Evolutionary conservation across 2,113 vertebrate genomes (phyloP).

Genomic region (Corythornis vintsioides): DNA sequence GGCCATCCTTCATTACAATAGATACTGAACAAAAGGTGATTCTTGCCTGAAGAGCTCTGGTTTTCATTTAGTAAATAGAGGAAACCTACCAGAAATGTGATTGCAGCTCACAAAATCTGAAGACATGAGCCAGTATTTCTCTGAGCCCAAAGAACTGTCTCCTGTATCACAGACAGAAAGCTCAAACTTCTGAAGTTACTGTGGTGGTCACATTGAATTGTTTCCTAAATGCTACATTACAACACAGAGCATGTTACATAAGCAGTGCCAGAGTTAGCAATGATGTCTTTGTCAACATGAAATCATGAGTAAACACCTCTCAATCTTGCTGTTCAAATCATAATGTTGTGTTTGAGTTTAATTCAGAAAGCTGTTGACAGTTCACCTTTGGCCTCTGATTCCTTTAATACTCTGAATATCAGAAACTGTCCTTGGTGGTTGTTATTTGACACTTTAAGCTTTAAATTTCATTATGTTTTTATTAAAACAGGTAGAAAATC

Average conservation of each 20-base stretch:
- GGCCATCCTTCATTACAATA: background rate
- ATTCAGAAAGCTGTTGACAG: background rate
- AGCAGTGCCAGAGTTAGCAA: background rate
- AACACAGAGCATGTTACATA: background rate
- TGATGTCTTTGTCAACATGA: background rate
- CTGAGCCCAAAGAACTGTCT: background rate
- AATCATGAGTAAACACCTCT: background rate
- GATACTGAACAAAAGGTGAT: background rate
- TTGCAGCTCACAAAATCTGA: background rate
- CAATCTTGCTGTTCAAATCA: background rate
- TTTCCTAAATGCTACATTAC: background rate
- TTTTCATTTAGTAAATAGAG: background rate
- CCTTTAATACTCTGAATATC: background rate
- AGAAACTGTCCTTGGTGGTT: accelerated
- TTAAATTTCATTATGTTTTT: constrained; percentile 17
- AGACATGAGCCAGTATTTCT: background rate
- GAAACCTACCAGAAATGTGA: background rate
- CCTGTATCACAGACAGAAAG: background rate
- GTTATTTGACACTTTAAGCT: background rate
- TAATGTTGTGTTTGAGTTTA: background rate
- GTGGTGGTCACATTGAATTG: background rate
- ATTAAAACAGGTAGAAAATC: constrained; percentile 80
- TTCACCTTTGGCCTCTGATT: background rate
- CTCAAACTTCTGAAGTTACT: background rate
- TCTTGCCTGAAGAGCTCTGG: background rate